A percentile compares a stretch with the other conserved stretches of the same genome.
These are phyloP conservation scores for Eueides isabella DNA, from an alignment of 1,140 invertebrate genomes.

Conservation along the genomic window DNA sequence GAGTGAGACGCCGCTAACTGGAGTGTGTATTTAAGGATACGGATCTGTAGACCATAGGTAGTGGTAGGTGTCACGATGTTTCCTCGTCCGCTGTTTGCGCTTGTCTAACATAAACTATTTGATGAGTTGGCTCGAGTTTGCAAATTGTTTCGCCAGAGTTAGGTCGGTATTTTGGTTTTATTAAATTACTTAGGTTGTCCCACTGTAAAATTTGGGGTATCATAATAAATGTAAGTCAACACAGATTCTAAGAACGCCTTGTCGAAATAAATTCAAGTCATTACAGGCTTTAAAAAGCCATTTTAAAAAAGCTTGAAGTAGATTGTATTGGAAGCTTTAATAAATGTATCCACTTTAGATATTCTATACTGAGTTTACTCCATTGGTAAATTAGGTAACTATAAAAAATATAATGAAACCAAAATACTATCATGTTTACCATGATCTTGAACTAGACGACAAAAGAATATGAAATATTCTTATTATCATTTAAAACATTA, in stretches of 20 bases:
- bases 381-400: no score
- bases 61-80: conserved; percentile 62
- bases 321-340: neutral
- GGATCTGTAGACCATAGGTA: conserved; percentile 69
- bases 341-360: neutral
- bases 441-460: no score
- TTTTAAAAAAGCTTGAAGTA: neutral
- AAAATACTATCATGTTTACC: no score
- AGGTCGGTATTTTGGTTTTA: conserved; percentile 58
- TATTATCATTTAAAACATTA: no score
- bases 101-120: conserved; percentile 71
- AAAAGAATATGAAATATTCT: no score
- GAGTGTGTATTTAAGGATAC: conserved; percentile 77
- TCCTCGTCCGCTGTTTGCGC: conserved; percentile 57
- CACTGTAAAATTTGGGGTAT: neutral
- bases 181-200: neutral
- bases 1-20: conserved; percentile 75
- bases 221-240: neutral
- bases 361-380: no score
- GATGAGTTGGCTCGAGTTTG: conserved; percentile 58
- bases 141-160: conserved; percentile 59
- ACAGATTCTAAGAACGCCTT: neutral
- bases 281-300: neutral
- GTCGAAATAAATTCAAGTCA: neutral
- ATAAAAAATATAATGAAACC: no score